phyloP scores from a whole-genome alignment of 37 sponge, comb jelly and placozoan species.

The Hormiphora californensis region DNA sequence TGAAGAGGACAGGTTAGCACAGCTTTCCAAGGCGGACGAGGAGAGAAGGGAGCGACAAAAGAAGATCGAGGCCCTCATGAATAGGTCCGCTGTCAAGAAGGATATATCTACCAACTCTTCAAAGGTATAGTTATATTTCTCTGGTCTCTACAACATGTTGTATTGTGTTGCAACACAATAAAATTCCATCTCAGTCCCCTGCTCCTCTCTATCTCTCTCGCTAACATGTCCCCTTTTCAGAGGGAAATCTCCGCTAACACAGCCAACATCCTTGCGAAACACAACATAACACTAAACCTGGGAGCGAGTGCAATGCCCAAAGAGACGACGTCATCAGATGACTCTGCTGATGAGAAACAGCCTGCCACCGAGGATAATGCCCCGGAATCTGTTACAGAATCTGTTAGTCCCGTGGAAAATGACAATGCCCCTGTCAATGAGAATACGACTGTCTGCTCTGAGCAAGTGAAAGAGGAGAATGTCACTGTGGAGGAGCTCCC shows the following conservation, averaged over 20 bases:
- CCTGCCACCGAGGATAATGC: background rate
- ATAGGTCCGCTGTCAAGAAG: too few species aligned
- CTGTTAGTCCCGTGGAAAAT: background rate
- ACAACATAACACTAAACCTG: conserved; percentile 30
- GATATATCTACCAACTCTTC: too few species aligned
- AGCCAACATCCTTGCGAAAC: conserved; percentile 23
- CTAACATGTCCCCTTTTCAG: too few species aligned
- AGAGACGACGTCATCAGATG: background rate
- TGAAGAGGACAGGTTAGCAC: conserved; percentile 19
- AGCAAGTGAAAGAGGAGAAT: background rate
- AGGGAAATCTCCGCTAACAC: conserved; percentile 37
- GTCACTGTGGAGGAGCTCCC: too few species aligned
- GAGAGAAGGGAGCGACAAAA: conserved; percentile 36
- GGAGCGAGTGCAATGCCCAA: background rate
- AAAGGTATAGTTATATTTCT: too few species aligned
- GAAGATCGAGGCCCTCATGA: too few species aligned
- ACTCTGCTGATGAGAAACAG: background rate
- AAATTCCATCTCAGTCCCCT: too few species aligned
- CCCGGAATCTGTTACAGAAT: background rate
- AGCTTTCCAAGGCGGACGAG: conserved; percentile 12
- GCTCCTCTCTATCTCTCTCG: too few species aligned
- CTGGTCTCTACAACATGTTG: too few species aligned
- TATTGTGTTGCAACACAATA: too few species aligned
- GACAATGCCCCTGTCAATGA: background rate
- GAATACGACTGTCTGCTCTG: background rate